These are phyloP conservation scores for Sciurus vulgaris DNA, from an alignment of 2,797 vertebrate species.

Conservation along the genomic window DNA sequence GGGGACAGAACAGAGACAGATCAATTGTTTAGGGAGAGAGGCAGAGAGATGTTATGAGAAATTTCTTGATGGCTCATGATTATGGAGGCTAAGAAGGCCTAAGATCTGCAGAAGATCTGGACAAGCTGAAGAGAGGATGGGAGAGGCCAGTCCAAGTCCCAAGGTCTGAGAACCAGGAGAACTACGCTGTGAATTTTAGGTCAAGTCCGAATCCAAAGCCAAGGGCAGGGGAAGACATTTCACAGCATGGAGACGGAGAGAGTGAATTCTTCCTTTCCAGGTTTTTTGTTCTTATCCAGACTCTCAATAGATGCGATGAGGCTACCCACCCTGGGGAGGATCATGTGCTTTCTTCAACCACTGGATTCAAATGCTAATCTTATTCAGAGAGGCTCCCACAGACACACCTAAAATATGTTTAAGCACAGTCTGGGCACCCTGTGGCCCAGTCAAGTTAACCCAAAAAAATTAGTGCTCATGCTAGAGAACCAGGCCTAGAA, in stretches of 20 bases:
- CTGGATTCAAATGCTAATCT: neutral
- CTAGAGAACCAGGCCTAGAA: neutral
- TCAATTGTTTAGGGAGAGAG: neutral
- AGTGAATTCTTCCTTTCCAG: neutral
- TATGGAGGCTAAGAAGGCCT: neutral
- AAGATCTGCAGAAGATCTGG: neutral
- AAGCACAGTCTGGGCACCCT: too few relatives aligned
- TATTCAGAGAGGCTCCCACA: too few relatives aligned
- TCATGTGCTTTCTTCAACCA: neutral
- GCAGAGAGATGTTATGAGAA: neutral
- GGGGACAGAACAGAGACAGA: neutral
- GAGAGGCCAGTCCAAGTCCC: too few relatives aligned
- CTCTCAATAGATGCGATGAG: accelerated
- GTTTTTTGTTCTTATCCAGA: neutral
- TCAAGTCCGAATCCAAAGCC: neutral
- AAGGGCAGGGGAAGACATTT: neutral
- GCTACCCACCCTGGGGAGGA: too few relatives aligned
- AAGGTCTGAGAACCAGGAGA: neutral
- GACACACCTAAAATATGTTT: neutral
- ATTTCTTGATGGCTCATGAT: neutral
- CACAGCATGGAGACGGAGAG: too few relatives aligned
- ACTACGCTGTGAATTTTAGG: neutral
- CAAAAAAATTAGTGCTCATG: neutral
- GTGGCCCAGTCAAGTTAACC: neutral
- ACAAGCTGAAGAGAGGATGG: neutral